phyloP scores from a whole-genome alignment of 2,888 invertebrate species.

The Drosophila yooni region DNA sequence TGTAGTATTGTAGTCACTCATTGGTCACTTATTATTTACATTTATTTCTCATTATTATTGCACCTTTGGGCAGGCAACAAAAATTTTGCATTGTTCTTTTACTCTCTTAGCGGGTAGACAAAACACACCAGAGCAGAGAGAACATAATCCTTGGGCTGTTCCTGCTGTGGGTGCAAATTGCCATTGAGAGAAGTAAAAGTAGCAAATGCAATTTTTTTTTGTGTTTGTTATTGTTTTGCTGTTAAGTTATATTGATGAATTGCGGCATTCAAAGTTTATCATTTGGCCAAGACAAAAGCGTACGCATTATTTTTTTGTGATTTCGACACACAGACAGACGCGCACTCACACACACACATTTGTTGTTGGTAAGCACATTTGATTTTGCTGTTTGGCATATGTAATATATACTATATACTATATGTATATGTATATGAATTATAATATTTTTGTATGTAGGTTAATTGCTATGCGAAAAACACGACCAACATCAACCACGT shows the following conservation, averaged over 20 bases:
- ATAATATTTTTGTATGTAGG: conserved; percentile 38
- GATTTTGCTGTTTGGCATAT: conserved; percentile 43
- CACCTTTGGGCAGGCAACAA: conserved; percentile 32
- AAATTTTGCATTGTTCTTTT: conserved; percentile 40
- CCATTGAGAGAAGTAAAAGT: conserved; percentile 25
- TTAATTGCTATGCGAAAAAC: conserved; percentile 79
- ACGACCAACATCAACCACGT: conserved; percentile 85
- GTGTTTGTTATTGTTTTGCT: conserved; percentile 8
- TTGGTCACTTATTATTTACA: conserved; percentile 3
- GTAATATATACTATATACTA: conserved; percentile 46
- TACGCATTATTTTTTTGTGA: conserved; percentile 36
- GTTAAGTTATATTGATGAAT: conserved; percentile 31
- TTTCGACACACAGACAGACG: conserved; percentile 31
- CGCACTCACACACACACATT: conserved; percentile 38
- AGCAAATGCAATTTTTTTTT: conserved; percentile 55
- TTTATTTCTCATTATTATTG: conserved; percentile 16
- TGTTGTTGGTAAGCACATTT: conserved; percentile 33
- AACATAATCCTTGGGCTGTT: conserved; percentile 85
- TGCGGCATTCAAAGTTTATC: conserved; percentile 14
- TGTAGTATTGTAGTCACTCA: not conserved
- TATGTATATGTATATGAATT: conserved; percentile 24
- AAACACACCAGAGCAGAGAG: conserved; percentile 72
- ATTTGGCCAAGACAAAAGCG: conserved; percentile 50
- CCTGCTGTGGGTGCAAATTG: conserved; percentile 64
- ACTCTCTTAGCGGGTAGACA: conserved; percentile 25